Percentiles rank a stretch among this genome's conserved stretches.
Conservation (phyloP, 2,113 vertebrate species). For the Petroica traversi region DNA sequence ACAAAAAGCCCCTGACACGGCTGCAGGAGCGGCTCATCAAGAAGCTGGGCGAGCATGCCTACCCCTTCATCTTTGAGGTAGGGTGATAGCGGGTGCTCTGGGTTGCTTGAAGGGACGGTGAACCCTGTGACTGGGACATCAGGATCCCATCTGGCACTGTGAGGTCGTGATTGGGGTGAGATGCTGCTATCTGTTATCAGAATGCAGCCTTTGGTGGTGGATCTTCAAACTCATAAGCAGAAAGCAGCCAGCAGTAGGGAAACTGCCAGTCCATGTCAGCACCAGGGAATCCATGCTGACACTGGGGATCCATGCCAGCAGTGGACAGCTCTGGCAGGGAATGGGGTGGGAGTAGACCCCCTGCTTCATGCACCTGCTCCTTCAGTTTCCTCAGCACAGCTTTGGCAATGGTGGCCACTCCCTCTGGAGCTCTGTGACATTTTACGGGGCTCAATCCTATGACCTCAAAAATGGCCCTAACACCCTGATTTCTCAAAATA, state of each 20-base stretch:
- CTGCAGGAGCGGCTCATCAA: constrained; percentile 94
- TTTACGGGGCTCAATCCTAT: neutral
- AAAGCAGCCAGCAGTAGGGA: neutral
- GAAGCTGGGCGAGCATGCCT: constrained; percentile 92
- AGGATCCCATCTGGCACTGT: neutral
- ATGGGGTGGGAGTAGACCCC: no score
- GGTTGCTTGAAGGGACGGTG: neutral
- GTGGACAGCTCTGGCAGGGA: neutral
- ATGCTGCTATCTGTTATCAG: neutral
- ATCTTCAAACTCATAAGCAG: neutral
- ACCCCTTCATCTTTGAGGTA: constrained; percentile 94
- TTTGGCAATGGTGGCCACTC: neutral
- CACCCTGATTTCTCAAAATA: neutral
- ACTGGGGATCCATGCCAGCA: neutral
- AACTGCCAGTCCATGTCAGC: neutral
- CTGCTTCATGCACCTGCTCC: neutral
- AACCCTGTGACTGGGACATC: fast-evolving
- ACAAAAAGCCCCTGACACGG: constrained; percentile 85
- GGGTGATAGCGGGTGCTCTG: neutral
- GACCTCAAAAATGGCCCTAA: neutral
- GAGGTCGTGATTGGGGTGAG: neutral
- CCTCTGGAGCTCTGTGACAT: neutral
- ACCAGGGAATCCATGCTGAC: fast-evolving
- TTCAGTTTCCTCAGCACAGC: fast-evolving
- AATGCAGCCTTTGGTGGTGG: neutral